Evolutionary conservation across 2,113 vertebrate genomes (phyloP).

Genomic region (Sebastes fasciatus): DNA sequence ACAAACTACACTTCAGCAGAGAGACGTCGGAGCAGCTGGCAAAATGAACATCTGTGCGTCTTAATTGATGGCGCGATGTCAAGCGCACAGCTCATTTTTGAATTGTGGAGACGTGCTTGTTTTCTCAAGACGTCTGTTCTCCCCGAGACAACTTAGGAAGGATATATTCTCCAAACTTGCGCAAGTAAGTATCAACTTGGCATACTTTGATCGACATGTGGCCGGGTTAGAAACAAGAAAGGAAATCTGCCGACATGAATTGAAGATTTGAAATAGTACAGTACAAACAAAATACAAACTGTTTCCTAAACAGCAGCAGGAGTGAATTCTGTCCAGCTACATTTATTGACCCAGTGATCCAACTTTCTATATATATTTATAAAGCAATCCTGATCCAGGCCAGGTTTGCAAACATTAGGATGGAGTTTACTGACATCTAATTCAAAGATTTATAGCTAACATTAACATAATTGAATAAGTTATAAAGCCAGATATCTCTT

Average conservation of each 20-base stretch:
- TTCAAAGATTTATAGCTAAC: constrained; percentile 2
- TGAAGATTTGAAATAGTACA: not conserved
- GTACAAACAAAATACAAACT: no score
- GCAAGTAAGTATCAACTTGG: not conserved
- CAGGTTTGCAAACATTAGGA: not conserved
- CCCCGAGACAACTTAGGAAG: not conserved
- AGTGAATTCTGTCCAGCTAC: not conserved
- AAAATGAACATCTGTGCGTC: constrained; percentile 46
- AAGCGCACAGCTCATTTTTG: constrained; percentile 19
- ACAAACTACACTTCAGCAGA: not conserved
- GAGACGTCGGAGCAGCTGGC: not conserved
- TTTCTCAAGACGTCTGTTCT: constrained; percentile 24
- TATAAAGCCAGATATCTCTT: not conserved
- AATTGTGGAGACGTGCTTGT: constrained; percentile 23
- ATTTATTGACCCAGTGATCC: not conserved
- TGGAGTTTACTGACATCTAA: not conserved
- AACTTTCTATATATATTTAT: not conserved
- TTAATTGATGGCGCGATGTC: constrained; percentile 51
- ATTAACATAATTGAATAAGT: not conserved
- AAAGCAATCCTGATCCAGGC: not conserved
- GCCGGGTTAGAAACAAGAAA: not conserved
- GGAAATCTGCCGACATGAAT: not conserved
- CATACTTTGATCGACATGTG: not conserved
- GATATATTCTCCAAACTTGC: constrained; percentile 5
- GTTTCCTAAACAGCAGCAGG: not conserved